These are phyloP conservation scores for Saguinus oedipus DNA, from an alignment of 2,797 vertebrate genomes.

Conservation along the genomic window DNA sequence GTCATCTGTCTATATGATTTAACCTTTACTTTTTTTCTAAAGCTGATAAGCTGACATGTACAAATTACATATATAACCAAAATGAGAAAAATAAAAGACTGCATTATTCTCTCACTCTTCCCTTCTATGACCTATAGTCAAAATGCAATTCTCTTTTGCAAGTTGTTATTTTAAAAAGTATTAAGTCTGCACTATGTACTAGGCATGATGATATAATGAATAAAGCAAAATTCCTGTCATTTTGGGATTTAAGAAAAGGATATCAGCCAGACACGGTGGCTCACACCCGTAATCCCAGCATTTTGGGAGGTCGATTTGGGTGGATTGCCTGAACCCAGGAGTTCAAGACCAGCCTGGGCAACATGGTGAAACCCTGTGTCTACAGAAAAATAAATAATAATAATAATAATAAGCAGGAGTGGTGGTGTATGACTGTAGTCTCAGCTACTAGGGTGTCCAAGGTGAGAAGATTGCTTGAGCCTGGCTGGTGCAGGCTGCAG, in stretches of 20 bases:
- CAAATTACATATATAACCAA: background rate
- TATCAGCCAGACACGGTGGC: background rate
- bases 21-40: slow-evolving; percentile 16
- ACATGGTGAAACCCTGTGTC: too few relatives aligned
- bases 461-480: too few relatives aligned
- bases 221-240: background rate
- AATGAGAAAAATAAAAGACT: background rate
- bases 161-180: background rate
- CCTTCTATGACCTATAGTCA: background rate
- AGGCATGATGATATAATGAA: background rate
- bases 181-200: background rate
- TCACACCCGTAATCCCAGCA: too few relatives aligned
- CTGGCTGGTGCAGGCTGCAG: too few relatives aligned
- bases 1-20: background rate
- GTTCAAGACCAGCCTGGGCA: too few relatives aligned
- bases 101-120: background rate
- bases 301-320: too few relatives aligned
- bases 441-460: too few relatives aligned
- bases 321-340: too few relatives aligned
- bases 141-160: background rate
- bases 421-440: too few relatives aligned
- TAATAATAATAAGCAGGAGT: too few relatives aligned
- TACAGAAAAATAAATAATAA: too few relatives aligned
- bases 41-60: background rate
- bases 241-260: background rate